phyloP scores from a whole-genome alignment of 2,113 vertebrate genomes.

The Pogona vitticeps region DNA sequence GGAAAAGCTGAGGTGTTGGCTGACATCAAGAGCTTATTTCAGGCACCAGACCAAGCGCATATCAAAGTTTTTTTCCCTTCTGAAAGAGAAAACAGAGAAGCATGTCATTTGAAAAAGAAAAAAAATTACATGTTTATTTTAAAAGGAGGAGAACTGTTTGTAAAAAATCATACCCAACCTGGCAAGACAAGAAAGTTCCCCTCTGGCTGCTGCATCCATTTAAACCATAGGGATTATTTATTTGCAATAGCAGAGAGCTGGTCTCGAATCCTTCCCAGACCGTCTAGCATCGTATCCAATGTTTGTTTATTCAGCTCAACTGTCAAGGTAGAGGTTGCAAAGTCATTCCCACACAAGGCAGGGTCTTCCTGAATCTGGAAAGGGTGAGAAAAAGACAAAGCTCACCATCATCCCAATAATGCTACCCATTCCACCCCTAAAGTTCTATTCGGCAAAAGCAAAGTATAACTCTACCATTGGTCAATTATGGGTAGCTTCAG shows the following conservation, averaged over 20 bases:
- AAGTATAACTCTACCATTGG: too few relatives aligned
- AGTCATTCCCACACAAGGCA: conserved; percentile 68
- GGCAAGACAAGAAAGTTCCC: not conserved
- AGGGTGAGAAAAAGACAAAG: not conserved
- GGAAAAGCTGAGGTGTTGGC: conserved; percentile 30
- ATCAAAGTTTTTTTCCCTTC: conserved; percentile 14
- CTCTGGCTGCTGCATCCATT: not conserved
- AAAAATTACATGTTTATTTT: too few relatives aligned
- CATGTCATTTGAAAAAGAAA: not conserved
- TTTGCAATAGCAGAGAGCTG: conserved; percentile 87
- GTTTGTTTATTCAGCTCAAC: conserved; percentile 93
- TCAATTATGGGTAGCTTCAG: too few relatives aligned
- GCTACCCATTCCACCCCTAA: not conserved
- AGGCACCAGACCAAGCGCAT: conserved; percentile 13
- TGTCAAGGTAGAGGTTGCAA: conserved; percentile 80
- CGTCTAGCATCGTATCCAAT: conserved; percentile 94
- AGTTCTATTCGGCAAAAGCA: not conserved
- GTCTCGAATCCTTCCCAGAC: conserved; percentile 90
- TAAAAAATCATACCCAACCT: not conserved
- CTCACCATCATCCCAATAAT: not conserved
- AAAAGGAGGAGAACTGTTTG: not conserved
- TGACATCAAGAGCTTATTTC: not conserved
- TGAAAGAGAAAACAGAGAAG: not conserved
- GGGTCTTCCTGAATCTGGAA: conserved; percentile 86
- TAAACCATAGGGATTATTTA: conserved; percentile 73